Evolutionary conservation across 2,888 invertebrate genomes (phyloP).

Genomic region (Copidosoma aretas): DNA sequence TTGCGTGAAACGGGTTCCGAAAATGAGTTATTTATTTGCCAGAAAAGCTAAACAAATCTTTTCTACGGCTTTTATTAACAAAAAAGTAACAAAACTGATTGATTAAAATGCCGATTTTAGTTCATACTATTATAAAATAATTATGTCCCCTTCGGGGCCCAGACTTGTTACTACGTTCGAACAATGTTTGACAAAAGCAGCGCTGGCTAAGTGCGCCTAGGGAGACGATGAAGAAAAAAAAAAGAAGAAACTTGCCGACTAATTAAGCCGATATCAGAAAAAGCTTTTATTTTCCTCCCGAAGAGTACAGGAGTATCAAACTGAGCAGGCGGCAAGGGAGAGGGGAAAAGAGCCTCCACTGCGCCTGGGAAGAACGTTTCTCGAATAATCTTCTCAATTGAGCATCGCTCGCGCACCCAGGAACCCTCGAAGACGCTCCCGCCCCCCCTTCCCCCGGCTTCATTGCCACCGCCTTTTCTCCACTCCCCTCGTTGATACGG

Average conservation of each 20-base stretch:
- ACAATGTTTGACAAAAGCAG: too few species aligned
- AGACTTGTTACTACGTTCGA: too few species aligned
- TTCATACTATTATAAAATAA: too few species aligned
- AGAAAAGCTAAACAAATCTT: too few species aligned
- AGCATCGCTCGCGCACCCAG: neutral
- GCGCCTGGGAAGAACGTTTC: neutral
- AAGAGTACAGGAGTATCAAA: neutral
- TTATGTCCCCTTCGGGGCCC: too few species aligned
- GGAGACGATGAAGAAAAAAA: too few species aligned
- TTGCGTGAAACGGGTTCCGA: too few species aligned
- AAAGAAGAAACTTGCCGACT: neutral
- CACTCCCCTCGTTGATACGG: neutral
- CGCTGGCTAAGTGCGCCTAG: too few species aligned
- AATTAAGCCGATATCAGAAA: neutral
- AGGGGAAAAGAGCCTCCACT: neutral
- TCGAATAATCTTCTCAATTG: neutral
- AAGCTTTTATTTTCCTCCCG: neutral
- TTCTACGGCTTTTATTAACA: too few species aligned
- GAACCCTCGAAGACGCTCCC: neutral
- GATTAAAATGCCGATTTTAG: too few species aligned
- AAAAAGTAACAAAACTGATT: too few species aligned
- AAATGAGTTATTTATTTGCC: too few species aligned
- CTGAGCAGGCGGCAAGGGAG: neutral
- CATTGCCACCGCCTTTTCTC: neutral
- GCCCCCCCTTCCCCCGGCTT: neutral